Percentiles rank a stretch among this genome's conserved stretches.
These are phyloP conservation scores for Tillus elongatus DNA, from an alignment of 2,888 invertebrate genomes.

Conservation along the genomic window DNA sequence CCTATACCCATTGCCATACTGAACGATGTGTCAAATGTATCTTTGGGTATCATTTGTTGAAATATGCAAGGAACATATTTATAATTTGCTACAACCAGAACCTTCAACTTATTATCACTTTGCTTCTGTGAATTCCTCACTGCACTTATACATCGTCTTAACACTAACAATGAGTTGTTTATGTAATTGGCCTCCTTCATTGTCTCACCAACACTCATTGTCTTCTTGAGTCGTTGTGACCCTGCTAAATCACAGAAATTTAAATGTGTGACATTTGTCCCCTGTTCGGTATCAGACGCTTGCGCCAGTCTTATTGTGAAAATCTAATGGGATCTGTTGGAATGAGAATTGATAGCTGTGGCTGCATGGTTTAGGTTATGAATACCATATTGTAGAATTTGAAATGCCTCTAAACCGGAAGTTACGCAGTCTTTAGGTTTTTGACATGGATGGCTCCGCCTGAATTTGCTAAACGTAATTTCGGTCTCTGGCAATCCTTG, in stretches of 20 bases:
- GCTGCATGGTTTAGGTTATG: slow-evolving; percentile 66
- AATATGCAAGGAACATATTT: slow-evolving; percentile 85
- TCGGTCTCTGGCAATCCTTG: slow-evolving; percentile 27
- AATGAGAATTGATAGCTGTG: slow-evolving; percentile 69
- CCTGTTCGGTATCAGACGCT: slow-evolving; percentile 34
- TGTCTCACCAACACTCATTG: slow-evolving; percentile 60
- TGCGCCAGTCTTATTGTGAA: slow-evolving; percentile 73
- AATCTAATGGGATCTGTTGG: slow-evolving; percentile 81
- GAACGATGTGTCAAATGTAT: slow-evolving; percentile 26
- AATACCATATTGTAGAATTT: slow-evolving; percentile 66
- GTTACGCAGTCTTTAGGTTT: slow-evolving; percentile 41
- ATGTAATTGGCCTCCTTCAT: slow-evolving; percentile 80
- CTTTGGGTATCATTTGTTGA: slow-evolving; percentile 84
- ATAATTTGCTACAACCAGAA: slow-evolving; percentile 61
- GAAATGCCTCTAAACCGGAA: slow-evolving; percentile 65
- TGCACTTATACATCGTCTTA: slow-evolving; percentile 69
- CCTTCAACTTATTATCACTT: too few relatives aligned
- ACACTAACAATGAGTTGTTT: slow-evolving; percentile 76
- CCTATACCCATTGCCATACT: slow-evolving; percentile 22
- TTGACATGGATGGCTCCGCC: slow-evolving; percentile 48
- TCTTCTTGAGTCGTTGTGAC: slow-evolving; percentile 69
- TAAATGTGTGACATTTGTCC: slow-evolving; percentile 40
- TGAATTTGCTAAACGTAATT: too few relatives aligned
- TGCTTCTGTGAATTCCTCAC: too few relatives aligned
- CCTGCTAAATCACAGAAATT: slow-evolving; percentile 90